Percentiles rank a stretch among this genome's conserved stretches.
Evolutionary conservation across 2,113 vertebrate species (phyloP).

Genomic region (Rana temporaria): DNA sequence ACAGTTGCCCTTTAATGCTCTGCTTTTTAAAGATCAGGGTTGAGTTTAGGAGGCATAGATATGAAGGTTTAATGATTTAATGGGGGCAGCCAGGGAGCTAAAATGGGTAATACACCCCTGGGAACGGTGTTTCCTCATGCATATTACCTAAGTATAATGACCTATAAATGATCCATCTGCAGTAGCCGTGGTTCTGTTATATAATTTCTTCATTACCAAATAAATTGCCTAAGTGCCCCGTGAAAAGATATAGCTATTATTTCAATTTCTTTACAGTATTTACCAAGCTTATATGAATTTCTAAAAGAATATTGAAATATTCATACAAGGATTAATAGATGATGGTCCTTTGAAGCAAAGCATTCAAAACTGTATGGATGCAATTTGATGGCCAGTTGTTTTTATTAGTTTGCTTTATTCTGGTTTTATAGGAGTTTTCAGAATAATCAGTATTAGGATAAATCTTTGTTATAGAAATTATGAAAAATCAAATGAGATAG

Average conservation of each 20-base stretch:
- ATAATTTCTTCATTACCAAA: conserved; percentile 85
- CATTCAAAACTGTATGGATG: too few species aligned
- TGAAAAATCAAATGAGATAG: too few species aligned
- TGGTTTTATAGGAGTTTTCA: too few species aligned
- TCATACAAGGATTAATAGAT: too few species aligned
- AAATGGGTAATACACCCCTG: conserved; percentile 86
- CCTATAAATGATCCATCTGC: conserved; percentile 72
- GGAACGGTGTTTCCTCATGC: conserved; percentile 85
- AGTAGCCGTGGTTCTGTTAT: conserved; percentile 77
- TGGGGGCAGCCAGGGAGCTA: conserved; percentile 83
- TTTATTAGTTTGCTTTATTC: too few species aligned
- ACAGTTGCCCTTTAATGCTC: conserved; percentile 85
- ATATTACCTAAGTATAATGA: conserved; percentile 86
- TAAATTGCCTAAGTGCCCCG: conserved; percentile 90
- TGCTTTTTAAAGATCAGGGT: conserved; percentile 90
- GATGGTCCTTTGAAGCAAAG: too few species aligned
- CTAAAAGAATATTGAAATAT: too few species aligned
- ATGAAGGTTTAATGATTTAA: conserved; percentile 92
- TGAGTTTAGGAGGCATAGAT: conserved; percentile 90
- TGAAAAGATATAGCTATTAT: conserved; percentile 66
- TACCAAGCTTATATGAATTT: too few species aligned
- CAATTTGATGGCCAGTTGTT: too few species aligned
- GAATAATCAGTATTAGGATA: too few species aligned
- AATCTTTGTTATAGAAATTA: too few species aligned
- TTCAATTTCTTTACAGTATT: too few species aligned